Evolutionary conservation across 2,888 invertebrate genomes (phyloP), one percentile per base, ranked within the genome.

Genomic region (Andrena trimmerana): DNA sequence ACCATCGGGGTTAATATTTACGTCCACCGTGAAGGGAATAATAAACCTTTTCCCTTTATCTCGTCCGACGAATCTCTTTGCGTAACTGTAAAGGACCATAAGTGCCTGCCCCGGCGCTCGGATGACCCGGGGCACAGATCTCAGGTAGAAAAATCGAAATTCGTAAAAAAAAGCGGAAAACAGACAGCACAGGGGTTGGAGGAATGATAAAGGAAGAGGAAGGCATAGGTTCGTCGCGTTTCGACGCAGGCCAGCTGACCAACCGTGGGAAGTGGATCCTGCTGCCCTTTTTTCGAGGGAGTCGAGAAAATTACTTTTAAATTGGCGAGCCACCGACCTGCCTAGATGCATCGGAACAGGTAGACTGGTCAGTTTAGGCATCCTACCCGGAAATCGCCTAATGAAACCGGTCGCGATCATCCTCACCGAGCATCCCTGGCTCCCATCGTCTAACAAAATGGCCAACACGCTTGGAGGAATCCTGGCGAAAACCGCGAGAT

Each of bases 211-310:
- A 71, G 75, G 71, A 78, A 83, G 86, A 86, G 90, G 90, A 90
- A 91, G 68, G 79, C 69, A 77, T 83, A 88, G 79, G 87, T 88
- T 84, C 86, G 70, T 82, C 83, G 83, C 80, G 83, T 85, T 79
- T 78, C 88, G 87, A 85, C 92, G 93, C 85, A 92, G 91, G 91
- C 94, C 94, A 94, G 94, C 94, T 94, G 94, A 94, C 93, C 94
- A 92, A 89, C 91, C 94, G 94, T 94, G 94, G 94, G 94, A 94
- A 94, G 89, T 75, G 86, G 88, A 86, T 89, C 74, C 82, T 57
- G 78, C 77, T 80, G 63, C 67, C 62, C 50, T 84, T 84, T 79
- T 82, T 75, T 86, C 65, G 52, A 84, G 86, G 88, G 86, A 90
- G 88, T 85, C 72, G 82, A 91, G 92, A 90, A 93, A 91, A 93